These are phyloP conservation scores for Drusus annulatus DNA, from an alignment of 1,140 invertebrate genomes.

Conservation along the genomic window DNA sequence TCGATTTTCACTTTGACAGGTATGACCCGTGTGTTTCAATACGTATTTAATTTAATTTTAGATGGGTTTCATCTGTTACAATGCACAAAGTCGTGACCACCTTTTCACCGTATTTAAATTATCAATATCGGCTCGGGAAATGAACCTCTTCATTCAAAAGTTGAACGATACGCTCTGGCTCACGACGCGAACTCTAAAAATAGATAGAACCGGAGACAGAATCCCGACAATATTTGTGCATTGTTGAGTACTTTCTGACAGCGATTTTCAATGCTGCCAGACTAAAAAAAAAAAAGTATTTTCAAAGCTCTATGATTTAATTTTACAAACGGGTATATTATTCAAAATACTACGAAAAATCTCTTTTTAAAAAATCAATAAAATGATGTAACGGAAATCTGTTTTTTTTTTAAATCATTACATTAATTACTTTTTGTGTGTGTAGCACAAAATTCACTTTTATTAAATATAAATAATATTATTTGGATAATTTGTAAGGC, in stretches of 20 bases:
- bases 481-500: no score
- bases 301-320: no score
- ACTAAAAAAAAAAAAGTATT: no score
- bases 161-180: background rate
- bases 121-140: background rate
- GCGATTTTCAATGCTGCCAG: background rate
- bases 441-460: no score
- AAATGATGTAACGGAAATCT: no score
- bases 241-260: conserved; percentile 6
- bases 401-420: no score
- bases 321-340: no score
- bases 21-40: background rate
- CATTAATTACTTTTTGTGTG: no score
- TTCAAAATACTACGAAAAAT: no score
- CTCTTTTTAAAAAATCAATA: no score
- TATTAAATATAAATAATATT: no score
- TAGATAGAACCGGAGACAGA: background rate
- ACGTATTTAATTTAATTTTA: background rate
- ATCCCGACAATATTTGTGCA: background rate
- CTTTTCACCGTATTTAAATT: background rate
- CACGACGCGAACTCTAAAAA: background rate
- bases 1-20: conserved; percentile 34
- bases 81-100: conserved; percentile 1
- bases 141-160: conserved; percentile 3
- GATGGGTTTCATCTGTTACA: background rate